Conservation (phyloP, 2,888 invertebrate species). For the Torymus texanus region DNA sequence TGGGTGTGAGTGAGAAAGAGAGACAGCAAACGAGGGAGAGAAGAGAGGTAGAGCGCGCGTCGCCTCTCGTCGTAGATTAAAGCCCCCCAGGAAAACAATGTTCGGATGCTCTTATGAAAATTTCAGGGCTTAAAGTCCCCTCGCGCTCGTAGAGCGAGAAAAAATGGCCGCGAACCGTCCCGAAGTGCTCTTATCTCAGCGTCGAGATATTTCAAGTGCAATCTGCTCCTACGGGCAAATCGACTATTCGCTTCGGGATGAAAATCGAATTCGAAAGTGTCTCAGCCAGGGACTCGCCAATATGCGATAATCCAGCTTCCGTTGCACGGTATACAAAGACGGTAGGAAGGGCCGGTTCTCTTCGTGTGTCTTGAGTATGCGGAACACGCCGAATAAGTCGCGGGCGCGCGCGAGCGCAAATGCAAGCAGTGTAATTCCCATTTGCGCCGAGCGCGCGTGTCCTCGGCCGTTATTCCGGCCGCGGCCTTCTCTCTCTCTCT, state of each 20-base stretch:
- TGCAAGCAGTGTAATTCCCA: constrained; percentile 61
- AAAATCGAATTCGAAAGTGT: constrained; percentile 55
- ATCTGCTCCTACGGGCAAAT: constrained; percentile 35
- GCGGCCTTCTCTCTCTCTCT: background rate
- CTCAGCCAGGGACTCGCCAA: constrained; percentile 3
- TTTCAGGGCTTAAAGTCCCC: constrained; percentile 29
- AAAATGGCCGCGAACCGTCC: background rate
- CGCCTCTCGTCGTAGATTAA: too few relatives aligned
- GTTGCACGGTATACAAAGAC: background rate
- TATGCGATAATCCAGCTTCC: constrained; percentile 13
- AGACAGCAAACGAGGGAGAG: background rate
- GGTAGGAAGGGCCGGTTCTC: background rate
- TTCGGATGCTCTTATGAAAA: constrained; percentile 48
- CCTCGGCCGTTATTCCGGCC: constrained; percentile 33
- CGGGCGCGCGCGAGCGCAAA: constrained; percentile 54
- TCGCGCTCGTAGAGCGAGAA: constrained; percentile 2
- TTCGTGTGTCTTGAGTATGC: constrained; percentile 58
- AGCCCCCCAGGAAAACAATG: too few relatives aligned
- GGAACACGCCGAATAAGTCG: constrained; percentile 60
- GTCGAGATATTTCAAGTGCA: constrained; percentile 49
- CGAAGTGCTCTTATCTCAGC: constrained; percentile 45
- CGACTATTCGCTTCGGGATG: constrained; percentile 38
- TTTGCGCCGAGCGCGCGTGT: constrained; percentile 56
- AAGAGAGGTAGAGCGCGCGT: background rate
- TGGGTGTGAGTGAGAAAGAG: background rate